Evolutionary conservation across 2,888 invertebrate species (phyloP), one percentile per base, ranked within the genome.

Genomic region (Diarsia rubi): DNA sequence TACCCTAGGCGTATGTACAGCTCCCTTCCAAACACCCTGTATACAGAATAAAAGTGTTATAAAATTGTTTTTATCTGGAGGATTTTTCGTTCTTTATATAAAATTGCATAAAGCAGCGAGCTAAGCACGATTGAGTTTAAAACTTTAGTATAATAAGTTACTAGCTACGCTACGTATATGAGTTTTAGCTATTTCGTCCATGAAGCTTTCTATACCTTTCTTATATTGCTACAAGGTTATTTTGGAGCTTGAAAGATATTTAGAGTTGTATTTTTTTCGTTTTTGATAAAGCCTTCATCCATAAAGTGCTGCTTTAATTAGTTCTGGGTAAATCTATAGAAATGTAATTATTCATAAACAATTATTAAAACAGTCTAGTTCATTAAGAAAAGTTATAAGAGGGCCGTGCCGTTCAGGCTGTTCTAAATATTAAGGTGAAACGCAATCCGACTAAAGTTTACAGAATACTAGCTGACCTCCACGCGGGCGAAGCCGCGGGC

Each of bases 371-470:
- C 16, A 9, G 21, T 19, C 21, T 45, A 47, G 14, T 45, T 75
- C 31, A 54, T 11, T 62, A 21, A 6, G 14, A 5, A 42, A 75
- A 76, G 47, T 76, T 76, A 21, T 24, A 75, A 45, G 62, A 19
- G 45, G 12, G 16, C 42, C 76, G 75, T 76, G 68, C 76, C 54
- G 45, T 62, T 76, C 52, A n/a, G 14, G 19, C 14, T n/a, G 45
- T 47, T 76, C 45, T 68, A 68, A 75, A 76, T 75, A 76, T 76
- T 76, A 76, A 14, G 27, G 52, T 42, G n/a, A 31, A 68, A 76
- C 68, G 42, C 69, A 78, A 78, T 65, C 70, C 24, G 5, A 8
- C 11, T 31, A 16, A 47, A 47, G 44, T 52, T 66, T 52, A 4
- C 37, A 19, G 24, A 73, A 44, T 31, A 47, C 37, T 37, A 37